Evolutionary conservation across 2,797 vertebrate species (phyloP).

Genomic region (Schizothorax lantsangensis): DNA sequence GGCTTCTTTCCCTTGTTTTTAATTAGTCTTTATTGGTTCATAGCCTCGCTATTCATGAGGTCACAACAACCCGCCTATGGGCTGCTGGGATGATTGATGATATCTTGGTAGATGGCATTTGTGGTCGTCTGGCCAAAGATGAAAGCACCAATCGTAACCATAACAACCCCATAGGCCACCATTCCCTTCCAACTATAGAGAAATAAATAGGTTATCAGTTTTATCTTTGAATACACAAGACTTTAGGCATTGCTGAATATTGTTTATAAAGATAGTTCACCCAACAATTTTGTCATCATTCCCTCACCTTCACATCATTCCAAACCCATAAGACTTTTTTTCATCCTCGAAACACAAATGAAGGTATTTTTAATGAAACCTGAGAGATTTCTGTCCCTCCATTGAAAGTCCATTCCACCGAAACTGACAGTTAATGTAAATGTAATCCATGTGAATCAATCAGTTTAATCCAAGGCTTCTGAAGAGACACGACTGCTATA

Average conservation of each 20-base stretch:
- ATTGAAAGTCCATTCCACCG: not conserved
- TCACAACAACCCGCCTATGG: slow-evolving; percentile 1
- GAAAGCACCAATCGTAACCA: slow-evolving; percentile 58
- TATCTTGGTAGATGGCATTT: slow-evolving; percentile 60
- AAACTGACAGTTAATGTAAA: not conserved
- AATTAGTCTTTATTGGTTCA: not conserved
- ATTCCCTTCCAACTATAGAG: slow-evolving; percentile 54
- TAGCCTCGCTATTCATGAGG: not conserved
- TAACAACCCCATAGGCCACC: slow-evolving; percentile 55
- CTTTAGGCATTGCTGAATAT: not conserved
- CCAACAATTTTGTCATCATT: not conserved
- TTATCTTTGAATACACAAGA: not conserved
- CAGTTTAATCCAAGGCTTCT: not conserved
- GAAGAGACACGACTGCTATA: not conserved
- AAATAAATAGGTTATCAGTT: not conserved
- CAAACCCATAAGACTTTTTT: not conserved
- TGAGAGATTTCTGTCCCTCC: not conserved
- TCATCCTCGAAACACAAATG: not conserved
- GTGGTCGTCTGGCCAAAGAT: slow-evolving; percentile 65
- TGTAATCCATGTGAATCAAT: not conserved
- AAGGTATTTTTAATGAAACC: not conserved
- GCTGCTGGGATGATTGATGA: slow-evolving; percentile 40
- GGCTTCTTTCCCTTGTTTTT: not conserved
- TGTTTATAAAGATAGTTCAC: not conserved
- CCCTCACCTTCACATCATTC: not conserved